Base-by-base conservation (phyloP, 2,113 vertebrate genomes). In the Probosciger aterrimus region DNA sequence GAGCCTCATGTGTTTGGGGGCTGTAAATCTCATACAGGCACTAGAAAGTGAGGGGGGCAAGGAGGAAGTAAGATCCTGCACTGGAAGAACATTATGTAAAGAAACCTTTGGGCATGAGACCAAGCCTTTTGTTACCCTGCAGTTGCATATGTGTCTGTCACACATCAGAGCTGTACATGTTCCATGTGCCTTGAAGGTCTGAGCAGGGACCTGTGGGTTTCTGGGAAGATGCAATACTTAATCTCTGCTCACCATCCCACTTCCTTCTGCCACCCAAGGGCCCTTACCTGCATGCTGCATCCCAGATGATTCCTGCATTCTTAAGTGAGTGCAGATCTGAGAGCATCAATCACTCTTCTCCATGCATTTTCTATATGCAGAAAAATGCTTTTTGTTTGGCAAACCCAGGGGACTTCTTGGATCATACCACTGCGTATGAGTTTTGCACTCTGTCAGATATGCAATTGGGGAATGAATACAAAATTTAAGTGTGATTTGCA, bases 1-100 rank as follows among this genome's bases (percentile, higher is more conserved):
- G 35, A 68, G 30, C 33, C 7, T 16, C 1, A 1, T 7, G 12
- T 15, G 2, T 24, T 4, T 16, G 18, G 7, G 18, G 24, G 24
- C n/a, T n/a, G 33, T 11, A 47, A 44, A 59, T 53, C 52, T 41
- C 41, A 28, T 10, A 16, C 9, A 41, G 24, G 16, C 69, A 18
- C 27, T 10, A 18, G 47, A 20, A 76, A 52, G 43, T 13, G 57
- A 77, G 24, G 4, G 14, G 8, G 9, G 2, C 0, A 16, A 68
- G 47, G 27, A n/a, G 20, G 23, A 86, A 79, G 41, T 10, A 35
- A 53, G 35, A 52, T 44, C 10, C 52, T 82, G 75, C 14, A 2
- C n/a, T 64, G 22, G 20, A 30, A 69, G 8, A 44, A 53, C 10
- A 24, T 7, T 18, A 17, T 5, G 3, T 8, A 41, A 69, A 44